phyloP scores from a whole-genome alignment of 2,888 invertebrate genomes.

The Lycaena phlaeas region DNA sequence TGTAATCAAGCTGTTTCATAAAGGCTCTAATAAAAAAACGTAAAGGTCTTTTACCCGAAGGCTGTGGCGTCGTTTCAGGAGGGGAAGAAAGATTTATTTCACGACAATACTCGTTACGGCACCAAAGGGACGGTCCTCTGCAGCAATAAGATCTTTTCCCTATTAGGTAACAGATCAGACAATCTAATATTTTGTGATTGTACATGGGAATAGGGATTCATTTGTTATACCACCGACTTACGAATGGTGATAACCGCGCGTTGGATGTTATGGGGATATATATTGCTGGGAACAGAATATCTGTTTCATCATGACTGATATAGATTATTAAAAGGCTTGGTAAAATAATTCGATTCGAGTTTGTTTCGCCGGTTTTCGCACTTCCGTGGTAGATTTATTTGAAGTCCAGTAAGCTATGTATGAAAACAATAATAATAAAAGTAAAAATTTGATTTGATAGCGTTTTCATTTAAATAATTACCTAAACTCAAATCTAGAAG shows the following conservation, averaged over 20 bases:
- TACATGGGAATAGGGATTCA: constrained; percentile 51
- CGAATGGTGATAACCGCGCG: neutral
- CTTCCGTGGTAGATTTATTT: too few species aligned
- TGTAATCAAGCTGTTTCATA: constrained; percentile 15
- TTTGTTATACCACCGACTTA: constrained; percentile 19
- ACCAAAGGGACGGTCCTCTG: constrained; percentile 52
- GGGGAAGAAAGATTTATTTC: constrained; percentile 69
- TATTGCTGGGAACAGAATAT: too few species aligned
- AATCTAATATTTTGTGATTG: constrained; percentile 45
- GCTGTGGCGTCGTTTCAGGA: constrained; percentile 40
- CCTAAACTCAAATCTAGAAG: too few species aligned
- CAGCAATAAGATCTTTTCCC: constrained; percentile 26
- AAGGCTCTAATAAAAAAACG: constrained; percentile 57
- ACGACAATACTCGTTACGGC: constrained; percentile 61
- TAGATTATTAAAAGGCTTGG: too few species aligned
- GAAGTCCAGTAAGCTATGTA: too few species aligned
- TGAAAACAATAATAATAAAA: too few species aligned
- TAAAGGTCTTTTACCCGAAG: constrained; percentile 63
- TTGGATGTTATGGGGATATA: neutral
- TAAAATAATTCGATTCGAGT: too few species aligned
- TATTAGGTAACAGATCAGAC: constrained; percentile 52
- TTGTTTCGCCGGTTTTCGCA: too few species aligned
- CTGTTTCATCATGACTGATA: too few species aligned
- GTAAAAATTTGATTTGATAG: too few species aligned
- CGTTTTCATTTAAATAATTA: too few species aligned